Base-by-base conservation (phyloP, 2,113 vertebrate species). In the Indri indri region DNA sequence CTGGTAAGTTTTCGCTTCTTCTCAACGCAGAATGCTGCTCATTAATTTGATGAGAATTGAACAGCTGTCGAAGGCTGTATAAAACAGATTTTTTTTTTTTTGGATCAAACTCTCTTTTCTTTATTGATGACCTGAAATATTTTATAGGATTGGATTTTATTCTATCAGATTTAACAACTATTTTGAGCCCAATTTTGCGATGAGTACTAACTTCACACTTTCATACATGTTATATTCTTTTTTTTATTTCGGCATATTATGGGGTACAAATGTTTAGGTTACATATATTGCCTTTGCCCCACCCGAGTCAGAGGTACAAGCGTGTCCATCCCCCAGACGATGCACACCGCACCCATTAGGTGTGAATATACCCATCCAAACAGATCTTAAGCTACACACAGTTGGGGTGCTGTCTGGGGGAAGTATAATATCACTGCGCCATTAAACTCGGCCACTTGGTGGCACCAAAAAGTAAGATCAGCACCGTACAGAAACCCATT, bases 401-500 rank as follows among this genome's bases (percentile, higher is more conserved):
- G 57, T 13, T 25, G 23, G 91, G 66, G 71, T 59, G 47, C 4
- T 1, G 0, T 16, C 3, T 47, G 2, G 22, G 80, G 66, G 45
- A 42, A 57, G 7, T 9, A 57, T 22, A 63, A 30, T 66, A 25
- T 82, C 40, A 2, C 3, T n/a, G 42, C 0, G 10, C 22, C 91
- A 8, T 96, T 79, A 63, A 52, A 71, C 74, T 90, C 8, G 42
- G 91, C 98, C 98, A 82, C 98, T 97, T 98, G 98, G 97, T 98
- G 98, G 98, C 98, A 98, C 98, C 95, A 98, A 94, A 92, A 92
- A 98, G 95, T 98, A 98, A 98, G 77, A 59, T 12, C 6, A 2
- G 0, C 12, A 42, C 52, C 14, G 68, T 40, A 3, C 5, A 70
- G 23, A 20, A 30, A 23, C 59, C 50, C 1, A 0, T 40, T 22